Percentiles rank a stretch among this genome's conserved stretches.
These are phyloP conservation scores for Spheniscus humboldti DNA, from an alignment of 2,797 vertebrate species.

Conservation along the genomic window DNA sequence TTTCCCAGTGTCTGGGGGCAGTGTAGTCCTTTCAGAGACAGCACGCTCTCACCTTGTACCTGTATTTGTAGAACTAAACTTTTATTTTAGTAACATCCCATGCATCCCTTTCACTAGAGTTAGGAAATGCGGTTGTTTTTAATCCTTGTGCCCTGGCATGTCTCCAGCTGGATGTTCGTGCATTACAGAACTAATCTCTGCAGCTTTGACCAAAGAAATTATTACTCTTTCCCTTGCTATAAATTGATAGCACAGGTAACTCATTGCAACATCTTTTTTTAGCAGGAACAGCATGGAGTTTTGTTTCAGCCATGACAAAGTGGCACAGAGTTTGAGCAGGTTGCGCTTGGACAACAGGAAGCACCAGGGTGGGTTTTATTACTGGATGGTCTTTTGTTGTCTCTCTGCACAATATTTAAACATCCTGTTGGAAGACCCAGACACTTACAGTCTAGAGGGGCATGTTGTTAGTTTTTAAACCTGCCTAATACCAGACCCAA, in stretches of 20 bases:
- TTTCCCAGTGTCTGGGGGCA: background rate
- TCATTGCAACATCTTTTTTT: background rate
- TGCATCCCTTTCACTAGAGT: background rate
- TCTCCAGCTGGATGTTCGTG: background rate
- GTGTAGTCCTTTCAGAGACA: background rate
- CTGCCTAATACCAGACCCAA: background rate
- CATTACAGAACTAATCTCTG: background rate
- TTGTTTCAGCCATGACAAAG: background rate
- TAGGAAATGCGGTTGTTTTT: background rate
- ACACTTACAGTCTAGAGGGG: background rate
- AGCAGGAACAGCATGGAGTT: background rate
- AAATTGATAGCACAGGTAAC: background rate
- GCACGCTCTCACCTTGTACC: background rate
- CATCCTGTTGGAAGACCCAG: background rate
- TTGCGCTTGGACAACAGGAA: background rate
- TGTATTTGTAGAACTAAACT: background rate
- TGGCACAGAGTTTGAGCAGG: background rate
- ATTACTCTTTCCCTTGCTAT: conserved; percentile 20
- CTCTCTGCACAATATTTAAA: background rate
- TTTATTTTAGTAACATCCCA: background rate
- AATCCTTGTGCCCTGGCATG: background rate
- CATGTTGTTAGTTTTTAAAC: background rate
- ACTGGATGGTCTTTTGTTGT: background rate
- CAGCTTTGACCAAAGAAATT: background rate
- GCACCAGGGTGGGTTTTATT: background rate